Base-by-base conservation (phyloP, 2,797 vertebrate species). In the Aphelocoma californica region DNA sequence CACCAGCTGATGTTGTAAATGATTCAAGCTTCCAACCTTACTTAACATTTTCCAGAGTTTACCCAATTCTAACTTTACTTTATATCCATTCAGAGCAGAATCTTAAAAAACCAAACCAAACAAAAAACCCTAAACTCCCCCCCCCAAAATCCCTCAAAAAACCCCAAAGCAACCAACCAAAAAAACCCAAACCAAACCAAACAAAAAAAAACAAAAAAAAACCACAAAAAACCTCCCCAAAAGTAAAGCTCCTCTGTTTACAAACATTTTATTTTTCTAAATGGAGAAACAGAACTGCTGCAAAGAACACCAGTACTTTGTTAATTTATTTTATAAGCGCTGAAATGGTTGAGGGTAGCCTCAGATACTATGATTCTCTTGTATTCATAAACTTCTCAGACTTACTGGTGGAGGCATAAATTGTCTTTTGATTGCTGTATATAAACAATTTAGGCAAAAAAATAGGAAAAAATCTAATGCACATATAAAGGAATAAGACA, bases 161-260 rank as follows among this genome's bases (percentile, higher is more conserved):
- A 21, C 14, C 20, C 38, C 40, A 38, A 38, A 32, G 9, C 40
- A 31, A 62, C 3, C 9, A 15, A 45, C 8, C 25, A 44, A 61
- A 44, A 5, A 11, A 60, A 36, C 18, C 23, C 17, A 24, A 31
- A 28, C 4, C 6, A 12, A 32, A 10, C 7, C 3, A 14, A 14
- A 4, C 3, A 21, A 40, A n/a, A 7, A 23, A 20, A n/a, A 6
- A 40, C 9, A 21, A 10, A 1, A 1, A 23, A 12, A 13, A 9
- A 13, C 7, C 24, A 40, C 12, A 26, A 18, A 45, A 50, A 36
- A 18, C 9, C 10, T 31, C 28, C 4, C 18, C 6, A 8, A 18
- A 16, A 45, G 10, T 9, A 72, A 53, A 51, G 4, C 9, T 81
- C 1, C 0, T 29, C 40, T 7, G 2, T 65, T 71, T 65, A 34